A percentile compares a stretch with the other conserved stretches of the same genome.
These are phyloP conservation scores for Pteropus rufus DNA, from an alignment of 2,797 vertebrate genomes.

Conservation along the genomic window DNA sequence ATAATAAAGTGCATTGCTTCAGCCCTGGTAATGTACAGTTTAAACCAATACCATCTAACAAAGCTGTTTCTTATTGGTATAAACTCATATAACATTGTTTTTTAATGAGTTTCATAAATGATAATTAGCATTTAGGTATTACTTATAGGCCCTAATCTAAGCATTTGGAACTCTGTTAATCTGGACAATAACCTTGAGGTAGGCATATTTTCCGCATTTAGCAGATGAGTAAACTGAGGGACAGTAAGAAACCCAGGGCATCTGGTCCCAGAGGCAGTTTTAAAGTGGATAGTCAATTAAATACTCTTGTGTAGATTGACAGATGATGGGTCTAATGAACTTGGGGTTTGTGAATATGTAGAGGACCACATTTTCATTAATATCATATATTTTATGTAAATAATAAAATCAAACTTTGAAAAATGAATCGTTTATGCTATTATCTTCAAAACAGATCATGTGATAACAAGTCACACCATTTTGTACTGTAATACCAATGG, in stretches of 20 bases:
- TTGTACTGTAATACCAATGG: not conserved
- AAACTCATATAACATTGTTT: not conserved
- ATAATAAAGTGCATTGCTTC: not conserved
- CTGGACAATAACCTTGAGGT: not conserved
- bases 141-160: not conserved
- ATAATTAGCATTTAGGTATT: not conserved
- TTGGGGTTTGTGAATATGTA: not conserved
- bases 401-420: not conserved
- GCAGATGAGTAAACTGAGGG: not conserved
- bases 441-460: slow-evolving; percentile 20
- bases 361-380: not conserved
- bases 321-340: not conserved
- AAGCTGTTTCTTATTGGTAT: not conserved
- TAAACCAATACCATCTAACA: not conserved
- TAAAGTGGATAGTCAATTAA: not conserved
- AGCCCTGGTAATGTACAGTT: not conserved
- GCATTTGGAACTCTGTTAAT: not conserved
- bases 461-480: not conserved
- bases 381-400: not conserved
- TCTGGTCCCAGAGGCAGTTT: not conserved
- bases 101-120: slow-evolving; percentile 17
- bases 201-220: not conserved
- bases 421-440: not conserved
- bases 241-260: not conserved
- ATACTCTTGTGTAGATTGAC: not conserved